These are phyloP conservation scores for Aphidius ervi DNA, from an alignment of 1,140 invertebrate genomes.

Conservation along the genomic window DNA sequence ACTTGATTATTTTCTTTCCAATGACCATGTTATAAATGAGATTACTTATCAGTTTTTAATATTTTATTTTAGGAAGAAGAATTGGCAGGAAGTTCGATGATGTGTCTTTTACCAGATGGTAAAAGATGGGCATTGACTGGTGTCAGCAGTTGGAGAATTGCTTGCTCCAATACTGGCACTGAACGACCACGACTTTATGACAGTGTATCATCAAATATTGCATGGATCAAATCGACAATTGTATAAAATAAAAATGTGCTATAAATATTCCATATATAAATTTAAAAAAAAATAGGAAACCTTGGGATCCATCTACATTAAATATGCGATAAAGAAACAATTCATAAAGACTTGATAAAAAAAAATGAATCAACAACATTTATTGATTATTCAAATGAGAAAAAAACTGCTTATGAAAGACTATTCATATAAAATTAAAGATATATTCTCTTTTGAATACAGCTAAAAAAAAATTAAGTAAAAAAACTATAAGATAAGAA, in stretches of 20 bases:
- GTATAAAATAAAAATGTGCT: constrained; percentile 27
- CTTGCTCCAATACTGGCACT: constrained; percentile 66
- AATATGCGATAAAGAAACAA: too few species aligned
- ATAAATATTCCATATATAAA: background rate
- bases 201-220: constrained; percentile 71
- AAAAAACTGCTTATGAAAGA: too few species aligned
- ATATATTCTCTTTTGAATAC: too few species aligned
- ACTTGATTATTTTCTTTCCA: background rate
- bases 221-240: constrained; percentile 74
- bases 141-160: constrained; percentile 77
- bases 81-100: constrained; percentile 78
- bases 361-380: too few species aligned
- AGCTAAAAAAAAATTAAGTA: too few species aligned
- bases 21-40: too few species aligned
- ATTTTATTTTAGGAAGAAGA: constrained; percentile 68
- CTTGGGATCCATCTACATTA: too few species aligned
- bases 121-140: constrained; percentile 70
- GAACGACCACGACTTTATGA: constrained; percentile 77
- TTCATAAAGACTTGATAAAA: too few species aligned
- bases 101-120: constrained; percentile 64
- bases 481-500: too few species aligned
- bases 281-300: too few species aligned
- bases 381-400: too few species aligned
- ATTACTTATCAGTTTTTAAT: constrained; percentile 2
- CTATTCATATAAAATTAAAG: too few species aligned